Evolutionary conservation across 2,797 vertebrate species (phyloP), one percentile per base, ranked within the genome.

Genomic region (Spinus olivaceus): DNA sequence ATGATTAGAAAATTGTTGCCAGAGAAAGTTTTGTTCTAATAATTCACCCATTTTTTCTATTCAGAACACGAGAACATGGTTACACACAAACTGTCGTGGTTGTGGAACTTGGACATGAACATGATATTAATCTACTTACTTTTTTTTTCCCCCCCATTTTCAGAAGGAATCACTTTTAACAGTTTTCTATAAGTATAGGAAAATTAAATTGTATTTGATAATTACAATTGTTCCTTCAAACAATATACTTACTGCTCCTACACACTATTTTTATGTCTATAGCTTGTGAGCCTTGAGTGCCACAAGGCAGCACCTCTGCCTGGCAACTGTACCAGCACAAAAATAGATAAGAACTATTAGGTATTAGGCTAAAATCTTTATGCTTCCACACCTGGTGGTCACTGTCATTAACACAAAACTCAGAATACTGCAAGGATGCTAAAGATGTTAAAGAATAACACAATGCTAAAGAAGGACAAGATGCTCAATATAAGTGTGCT

Each of bases 381-480:
- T 30, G 14, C 13, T 91, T 65, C n/a, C 8, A 0, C 7, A 1
- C 57, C 53, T 85, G 42, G 35, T 78, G 28, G 61, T 28, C 57
- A 19, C 60, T 28, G 32, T 28, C 24, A 20, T 59, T 78, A 42
- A 50, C 28, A 77, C 4, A 79, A 69, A 78, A 74, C 51, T 21
- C 44, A 65, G 35, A 44, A 72, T 22, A 28, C 12, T 49, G 39
- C 44, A 57, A 44, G 50, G 86, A 69, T 16, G 22, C 22, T n/a
- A 12, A 42, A 67, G 54, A 44, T 9, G 44, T 27, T 44, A 4
- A 56, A 63, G 50, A 72, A 42, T 3, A 22, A 16, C 30, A 18
- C 0, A 0, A 23, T 0, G 1, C 17, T 47, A 6, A 54, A 39
- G 59, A 74, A 37, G 2, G 14, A 77, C 9, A 47, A 23, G 20